Base-by-base conservation (phyloP, 1,140 invertebrate species). In the Leptoteleia sp. region DNA sequence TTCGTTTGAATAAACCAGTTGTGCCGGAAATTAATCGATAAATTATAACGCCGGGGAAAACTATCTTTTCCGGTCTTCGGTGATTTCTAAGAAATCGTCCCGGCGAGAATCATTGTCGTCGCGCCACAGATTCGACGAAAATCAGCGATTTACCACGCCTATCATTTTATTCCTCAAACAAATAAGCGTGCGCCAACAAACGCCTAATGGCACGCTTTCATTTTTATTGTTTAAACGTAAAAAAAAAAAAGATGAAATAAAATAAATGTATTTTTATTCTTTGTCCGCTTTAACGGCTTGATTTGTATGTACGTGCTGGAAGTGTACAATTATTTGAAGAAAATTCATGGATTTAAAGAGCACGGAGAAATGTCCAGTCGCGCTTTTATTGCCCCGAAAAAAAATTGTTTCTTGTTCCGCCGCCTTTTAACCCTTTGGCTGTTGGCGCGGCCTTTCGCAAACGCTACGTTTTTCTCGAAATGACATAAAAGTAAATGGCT, bases 391-490 rank as follows among this genome's bases (percentile, higher is more conserved):
- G 33, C 52, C 16, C 1, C 1, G 13, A 16, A 62, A 73, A 70
- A 64, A 65, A 64, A 50, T 57, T 55, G 48, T 57, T 73, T 62
- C 40, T 62, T 61, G 12, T 54, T 33, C 3, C 12, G 35, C 70
- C 50, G 59, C 59, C 50, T 57, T 22, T 57, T 42, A 65, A 73
- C 70, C 70, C 68, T 72, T 72, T 54, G 31, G 5, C 37, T 72
- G 17, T 27, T 27, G 15, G 31, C 48, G 17, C 25, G 19, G 35
- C 16, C 55, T 72, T 73, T 64, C 19, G 48, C 48, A 64, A 45
- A 64, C 31, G 31, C 31, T 1, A 25, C 13, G 12, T 11, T 43
- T 71, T 43, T 57, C 37, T 22, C 3, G 1, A n/a, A 47, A 48
- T 37, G 19, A 68, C 29, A 67, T 42, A 52, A 59, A 70, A 59